Evolutionary conservation across 2,113 vertebrate genomes (phyloP).

Genomic region (Erythrolamprus reginae): DNA sequence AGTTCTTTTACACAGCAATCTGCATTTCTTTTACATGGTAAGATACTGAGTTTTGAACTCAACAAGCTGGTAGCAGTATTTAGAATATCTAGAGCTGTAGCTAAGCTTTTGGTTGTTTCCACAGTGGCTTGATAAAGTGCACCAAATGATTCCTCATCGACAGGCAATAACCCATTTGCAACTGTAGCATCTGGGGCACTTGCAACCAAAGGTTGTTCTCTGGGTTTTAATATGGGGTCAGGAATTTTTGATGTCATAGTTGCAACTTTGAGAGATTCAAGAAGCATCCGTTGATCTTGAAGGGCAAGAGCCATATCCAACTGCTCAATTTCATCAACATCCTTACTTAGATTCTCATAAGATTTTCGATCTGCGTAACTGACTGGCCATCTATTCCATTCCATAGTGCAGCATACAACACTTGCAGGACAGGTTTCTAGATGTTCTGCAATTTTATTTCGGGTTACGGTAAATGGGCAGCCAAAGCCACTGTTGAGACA

Average conservation of each 20-base stretch:
- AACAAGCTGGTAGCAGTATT: conserved; percentile 80
- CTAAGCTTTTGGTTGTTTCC: conserved; percentile 90
- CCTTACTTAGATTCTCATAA: conserved; percentile 88
- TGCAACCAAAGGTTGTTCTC: conserved; percentile 73
- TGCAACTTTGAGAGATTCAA: conserved; percentile 91
- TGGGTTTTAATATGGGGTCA: conserved; percentile 63
- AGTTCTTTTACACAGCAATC: conserved; percentile 61
- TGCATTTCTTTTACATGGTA: conserved; percentile 68
- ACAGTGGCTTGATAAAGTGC: conserved; percentile 91
- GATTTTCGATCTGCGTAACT: conserved; percentile 91
- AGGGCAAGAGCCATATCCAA: conserved; percentile 94
- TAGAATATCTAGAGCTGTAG: conserved; percentile 87
- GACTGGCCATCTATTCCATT: conserved; percentile 97
- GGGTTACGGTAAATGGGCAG: conserved; percentile 82
- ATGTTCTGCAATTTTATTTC: conserved; percentile 90
- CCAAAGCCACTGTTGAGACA: conserved; percentile 92
- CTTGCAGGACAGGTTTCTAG: conserved; percentile 92
- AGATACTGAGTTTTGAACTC: conserved; percentile 70
- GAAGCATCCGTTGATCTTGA: conserved; percentile 91
- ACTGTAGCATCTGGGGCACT: conserved; percentile 72
- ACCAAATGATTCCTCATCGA: conserved; percentile 84
- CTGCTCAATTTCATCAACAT: conserved; percentile 90
- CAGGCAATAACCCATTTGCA: conserved; percentile 78
- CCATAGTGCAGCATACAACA: conserved; percentile 97
- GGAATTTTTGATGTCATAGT: conserved; percentile 82